Evolutionary conservation across 2,797 vertebrate species (phyloP).

Genomic region (Selene dorsalis): DNA sequence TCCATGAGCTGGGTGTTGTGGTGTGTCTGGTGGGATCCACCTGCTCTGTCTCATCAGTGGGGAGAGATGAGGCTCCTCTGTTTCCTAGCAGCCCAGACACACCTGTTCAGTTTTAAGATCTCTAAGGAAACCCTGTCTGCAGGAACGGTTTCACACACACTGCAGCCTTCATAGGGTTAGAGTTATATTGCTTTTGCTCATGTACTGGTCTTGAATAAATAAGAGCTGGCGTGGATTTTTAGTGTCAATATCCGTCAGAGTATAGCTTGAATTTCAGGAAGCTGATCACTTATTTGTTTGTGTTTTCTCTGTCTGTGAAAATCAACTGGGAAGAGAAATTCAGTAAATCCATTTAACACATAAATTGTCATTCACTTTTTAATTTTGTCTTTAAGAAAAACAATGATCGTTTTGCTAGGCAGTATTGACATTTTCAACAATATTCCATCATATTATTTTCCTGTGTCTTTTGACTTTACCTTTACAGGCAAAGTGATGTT

Average conservation of each 20-base stretch:
- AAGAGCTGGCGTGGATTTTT: neutral
- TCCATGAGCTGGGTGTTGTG: conserved; percentile 13
- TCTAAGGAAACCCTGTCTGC: conserved; percentile 37
- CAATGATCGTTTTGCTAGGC: neutral
- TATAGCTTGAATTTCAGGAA: neutral
- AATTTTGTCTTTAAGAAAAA: conserved; percentile 29
- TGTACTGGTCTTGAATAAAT: neutral
- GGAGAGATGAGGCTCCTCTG: conserved; percentile 28
- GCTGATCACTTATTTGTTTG: conserved; percentile 25
- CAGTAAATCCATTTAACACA: conserved; percentile 22
- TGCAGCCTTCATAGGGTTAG: neutral
- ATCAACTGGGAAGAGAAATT: conserved; percentile 21
- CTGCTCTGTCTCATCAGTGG: conserved; percentile 15
- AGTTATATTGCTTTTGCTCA: neutral
- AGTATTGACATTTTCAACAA: conserved; percentile 2
- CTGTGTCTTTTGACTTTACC: neutral
- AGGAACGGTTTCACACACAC: conserved; percentile 16
- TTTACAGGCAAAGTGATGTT: neutral
- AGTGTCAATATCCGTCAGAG: neutral
- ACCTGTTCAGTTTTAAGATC: conserved; percentile 28
- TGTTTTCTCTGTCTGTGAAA: neutral
- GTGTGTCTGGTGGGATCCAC: conserved; percentile 39
- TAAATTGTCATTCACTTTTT: neutral
- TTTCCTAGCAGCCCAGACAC: conserved; percentile 62
- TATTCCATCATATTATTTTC: conserved; percentile 2